Evolutionary conservation across 2,113 vertebrate genomes (phyloP).

Genomic region (Promerops cafer): DNA sequence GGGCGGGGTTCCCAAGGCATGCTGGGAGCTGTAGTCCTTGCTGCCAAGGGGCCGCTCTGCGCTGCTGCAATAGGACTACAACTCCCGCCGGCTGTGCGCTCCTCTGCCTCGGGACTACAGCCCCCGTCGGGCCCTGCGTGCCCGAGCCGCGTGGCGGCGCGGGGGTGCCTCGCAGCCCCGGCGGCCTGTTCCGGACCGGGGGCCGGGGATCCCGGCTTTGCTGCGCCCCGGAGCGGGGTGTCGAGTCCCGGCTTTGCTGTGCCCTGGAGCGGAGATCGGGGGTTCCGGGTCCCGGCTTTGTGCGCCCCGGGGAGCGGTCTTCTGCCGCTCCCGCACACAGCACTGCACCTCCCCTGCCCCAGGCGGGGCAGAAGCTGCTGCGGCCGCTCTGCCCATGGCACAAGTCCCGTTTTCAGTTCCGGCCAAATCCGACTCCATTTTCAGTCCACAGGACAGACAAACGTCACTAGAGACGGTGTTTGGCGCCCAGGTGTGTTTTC

Average conservation of each 20-base stretch:
- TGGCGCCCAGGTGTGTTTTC: neutral
- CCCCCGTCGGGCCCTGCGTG: neutral
- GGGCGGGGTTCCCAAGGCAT: neutral
- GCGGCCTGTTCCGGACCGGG: neutral
- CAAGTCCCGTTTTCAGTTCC: neutral
- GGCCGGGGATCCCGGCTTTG: no score
- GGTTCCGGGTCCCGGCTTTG: no score
- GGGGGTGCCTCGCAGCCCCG: rapidly evolving
- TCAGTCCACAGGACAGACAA: neutral
- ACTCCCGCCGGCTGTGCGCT: neutral
- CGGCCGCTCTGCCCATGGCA: neutral
- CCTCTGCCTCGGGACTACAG: neutral
- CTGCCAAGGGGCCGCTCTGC: neutral
- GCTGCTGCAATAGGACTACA: neutral
- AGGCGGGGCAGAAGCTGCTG: neutral
- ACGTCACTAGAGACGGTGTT: neutral
- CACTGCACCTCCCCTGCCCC: rapidly evolving
- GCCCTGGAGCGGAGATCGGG: neutral
- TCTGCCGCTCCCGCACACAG: neutral
- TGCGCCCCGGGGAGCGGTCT: no score
- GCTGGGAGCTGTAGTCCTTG: slow-evolving; percentile 63
- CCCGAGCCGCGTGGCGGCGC: neutral
- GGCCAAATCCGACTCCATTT: neutral
- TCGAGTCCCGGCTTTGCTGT: neutral
- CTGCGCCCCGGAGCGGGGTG: no score